Evolutionary conservation across 2,888 invertebrate species (phyloP).

Genomic region (Boloria selene): DNA sequence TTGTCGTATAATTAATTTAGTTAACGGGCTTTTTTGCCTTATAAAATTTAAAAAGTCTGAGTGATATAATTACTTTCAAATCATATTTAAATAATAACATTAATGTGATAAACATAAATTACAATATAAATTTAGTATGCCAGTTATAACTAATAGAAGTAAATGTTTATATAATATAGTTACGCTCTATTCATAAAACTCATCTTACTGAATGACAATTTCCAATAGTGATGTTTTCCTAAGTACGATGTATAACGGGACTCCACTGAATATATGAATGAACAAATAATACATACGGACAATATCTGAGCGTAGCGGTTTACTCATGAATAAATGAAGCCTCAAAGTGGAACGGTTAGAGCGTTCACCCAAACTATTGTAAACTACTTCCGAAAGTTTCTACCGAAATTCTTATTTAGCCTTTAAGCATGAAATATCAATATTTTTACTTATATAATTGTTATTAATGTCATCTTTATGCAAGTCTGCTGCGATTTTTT

Average conservation of each 20-base stretch:
- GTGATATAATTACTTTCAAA: too few relatives aligned
- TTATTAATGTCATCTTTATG: too few relatives aligned
- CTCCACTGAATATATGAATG: constrained; percentile 7
- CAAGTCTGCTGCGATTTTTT: too few relatives aligned
- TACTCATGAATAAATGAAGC: constrained; percentile 20
- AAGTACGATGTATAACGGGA: constrained; percentile 10
- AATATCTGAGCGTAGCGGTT: background rate
- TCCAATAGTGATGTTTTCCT: background rate
- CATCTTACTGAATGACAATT: background rate
- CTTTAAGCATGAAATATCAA: background rate
- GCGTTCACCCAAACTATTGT: constrained; percentile 11
- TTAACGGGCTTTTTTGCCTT: too few relatives aligned
- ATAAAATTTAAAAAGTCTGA: too few relatives aligned
- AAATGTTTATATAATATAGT: too few relatives aligned
- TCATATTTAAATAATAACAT: too few relatives aligned
- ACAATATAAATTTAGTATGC: too few relatives aligned
- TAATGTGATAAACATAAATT: too few relatives aligned
- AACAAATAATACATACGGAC: background rate
- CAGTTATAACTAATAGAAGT: too few relatives aligned
- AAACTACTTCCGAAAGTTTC: constrained; percentile 9
- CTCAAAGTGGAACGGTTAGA: constrained; percentile 16
- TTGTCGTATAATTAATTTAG: too few relatives aligned
- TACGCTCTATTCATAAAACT: too few relatives aligned
- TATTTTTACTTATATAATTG: background rate
- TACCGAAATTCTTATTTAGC: background rate